A percentile compares a stretch with the other conserved stretches of the same genome.
Conservation (phyloP, 92 coral and sea anemone genomes). For the Metridium senile region DNA sequence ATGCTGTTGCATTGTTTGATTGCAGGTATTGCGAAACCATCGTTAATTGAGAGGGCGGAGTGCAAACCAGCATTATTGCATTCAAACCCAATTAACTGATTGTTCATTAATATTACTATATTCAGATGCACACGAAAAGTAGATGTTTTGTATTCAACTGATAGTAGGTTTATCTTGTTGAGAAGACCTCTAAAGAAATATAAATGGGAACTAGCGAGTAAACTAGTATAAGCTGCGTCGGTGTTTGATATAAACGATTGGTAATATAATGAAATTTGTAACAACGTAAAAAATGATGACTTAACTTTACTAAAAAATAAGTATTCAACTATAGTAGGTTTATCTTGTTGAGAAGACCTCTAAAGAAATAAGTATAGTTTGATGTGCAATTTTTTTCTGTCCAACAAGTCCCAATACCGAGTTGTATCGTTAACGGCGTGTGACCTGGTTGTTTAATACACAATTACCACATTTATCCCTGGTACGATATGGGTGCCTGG, state of each 20-base stretch:
- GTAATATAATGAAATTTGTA: too few relatives aligned
- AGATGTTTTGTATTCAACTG: too few relatives aligned
- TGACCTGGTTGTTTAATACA: neutral
- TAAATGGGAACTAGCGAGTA: too few relatives aligned
- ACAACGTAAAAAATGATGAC: too few relatives aligned
- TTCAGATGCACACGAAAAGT: neutral
- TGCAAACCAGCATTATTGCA: neutral
- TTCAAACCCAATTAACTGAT: neutral
- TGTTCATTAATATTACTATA: neutral
- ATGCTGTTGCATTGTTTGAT: neutral
- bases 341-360: too few relatives aligned
- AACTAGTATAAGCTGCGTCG: too few relatives aligned
- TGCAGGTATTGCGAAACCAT: neutral
- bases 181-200: too few relatives aligned
- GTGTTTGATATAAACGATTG: too few relatives aligned
- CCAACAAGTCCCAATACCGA: neutral
- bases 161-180: too few relatives aligned
- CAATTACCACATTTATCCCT: conserved; percentile 10
- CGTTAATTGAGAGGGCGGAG: neutral
- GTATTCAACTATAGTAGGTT: too few relatives aligned
- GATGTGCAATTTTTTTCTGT: neutral
- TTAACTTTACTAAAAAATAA: too few relatives aligned
- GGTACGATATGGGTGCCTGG: neutral
- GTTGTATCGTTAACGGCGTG: conserved; percentile 6
- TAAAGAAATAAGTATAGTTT: too few relatives aligned